Percentiles rank a stretch among this genome's conserved stretches.
Evolutionary conservation across 2,888 invertebrate genomes (phyloP).

Genomic region (Antheraea yamamai): DNA sequence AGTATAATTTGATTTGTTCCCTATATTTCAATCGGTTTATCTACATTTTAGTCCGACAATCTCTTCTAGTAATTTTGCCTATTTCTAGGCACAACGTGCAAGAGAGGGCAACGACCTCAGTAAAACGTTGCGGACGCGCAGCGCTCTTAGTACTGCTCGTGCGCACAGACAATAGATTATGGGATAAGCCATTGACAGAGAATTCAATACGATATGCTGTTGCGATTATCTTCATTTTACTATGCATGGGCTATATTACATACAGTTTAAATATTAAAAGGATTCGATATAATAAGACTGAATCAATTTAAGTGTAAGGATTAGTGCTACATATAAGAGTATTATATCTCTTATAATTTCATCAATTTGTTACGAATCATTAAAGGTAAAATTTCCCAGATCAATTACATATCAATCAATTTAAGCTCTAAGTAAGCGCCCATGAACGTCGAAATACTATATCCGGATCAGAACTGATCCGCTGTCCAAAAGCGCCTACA

Average conservation of each 20-base stretch:
- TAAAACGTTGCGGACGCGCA: conserved; percentile 29
- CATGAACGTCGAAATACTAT: too few relatives aligned
- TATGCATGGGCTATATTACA: conserved; percentile 13
- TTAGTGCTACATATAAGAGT: background rate
- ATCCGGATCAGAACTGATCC: too few relatives aligned
- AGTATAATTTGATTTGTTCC: background rate
- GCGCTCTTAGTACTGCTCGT: conserved; percentile 55
- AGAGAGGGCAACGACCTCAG: conserved; percentile 69
- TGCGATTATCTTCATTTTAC: conserved; percentile 17
- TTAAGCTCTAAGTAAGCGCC: too few relatives aligned
- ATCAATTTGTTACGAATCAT: too few relatives aligned
- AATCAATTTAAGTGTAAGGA: background rate
- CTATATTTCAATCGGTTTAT: background rate
- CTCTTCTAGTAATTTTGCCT: conserved; percentile 44
- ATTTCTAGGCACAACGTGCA: conserved; percentile 46
- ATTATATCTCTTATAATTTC: too few relatives aligned
- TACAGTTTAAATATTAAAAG: conserved; percentile 16
- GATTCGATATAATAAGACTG: background rate
- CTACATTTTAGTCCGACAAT: background rate
- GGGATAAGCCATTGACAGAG: conserved; percentile 63
- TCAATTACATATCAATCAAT: too few relatives aligned
- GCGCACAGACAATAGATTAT: conserved; percentile 62
- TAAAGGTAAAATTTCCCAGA: too few relatives aligned
- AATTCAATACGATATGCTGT: conserved; percentile 27
- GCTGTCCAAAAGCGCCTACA: too few relatives aligned